A percentile compares a stretch with the other conserved stretches of the same genome.
These are phyloP conservation scores for Allacma fusca DNA, from an alignment of 2,888 invertebrate species.

Conservation along the genomic window DNA sequence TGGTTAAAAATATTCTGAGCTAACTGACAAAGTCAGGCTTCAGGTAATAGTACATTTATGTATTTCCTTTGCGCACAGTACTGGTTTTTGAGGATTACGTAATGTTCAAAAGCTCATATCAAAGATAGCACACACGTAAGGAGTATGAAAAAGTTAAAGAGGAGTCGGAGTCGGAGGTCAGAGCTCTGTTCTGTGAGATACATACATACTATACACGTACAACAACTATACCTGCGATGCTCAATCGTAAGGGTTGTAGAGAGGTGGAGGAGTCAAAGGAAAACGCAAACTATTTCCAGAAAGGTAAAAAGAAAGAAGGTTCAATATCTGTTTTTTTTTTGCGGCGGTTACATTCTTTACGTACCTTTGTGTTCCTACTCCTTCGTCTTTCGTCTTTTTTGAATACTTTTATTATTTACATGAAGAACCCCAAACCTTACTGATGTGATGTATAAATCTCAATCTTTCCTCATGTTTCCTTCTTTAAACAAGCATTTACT, in stretches of 20 bases:
- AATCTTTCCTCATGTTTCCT: neutral
- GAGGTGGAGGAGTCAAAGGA: constrained; percentile 28
- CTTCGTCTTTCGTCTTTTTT: constrained; percentile 31
- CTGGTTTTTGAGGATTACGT: no score
- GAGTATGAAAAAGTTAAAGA: no score
- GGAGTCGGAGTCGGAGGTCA: no score
- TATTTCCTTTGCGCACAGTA: no score
- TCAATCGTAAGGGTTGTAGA: neutral
- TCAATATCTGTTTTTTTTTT: constrained; percentile 38
- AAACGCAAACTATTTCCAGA: constrained; percentile 42
- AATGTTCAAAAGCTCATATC: no score
- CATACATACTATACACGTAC: no score
- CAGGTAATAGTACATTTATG: no score
- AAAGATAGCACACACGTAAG: no score
- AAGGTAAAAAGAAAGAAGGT: constrained; percentile 38
- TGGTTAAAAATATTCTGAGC: constrained; percentile 9
- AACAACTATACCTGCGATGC: no score
- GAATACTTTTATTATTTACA: constrained; percentile 42
- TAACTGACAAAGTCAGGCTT: no score
- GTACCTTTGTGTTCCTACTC: constrained; percentile 34
- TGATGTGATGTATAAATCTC: constrained; percentile 20
- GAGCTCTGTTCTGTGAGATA: no score
- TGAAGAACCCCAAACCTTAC: constrained; percentile 13
- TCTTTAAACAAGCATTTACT: constrained; percentile 34
- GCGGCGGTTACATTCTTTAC: constrained; percentile 42